phyloP scores from a whole-genome alignment of 2,797 vertebrate genomes.

The Saxicola maurus region DNA sequence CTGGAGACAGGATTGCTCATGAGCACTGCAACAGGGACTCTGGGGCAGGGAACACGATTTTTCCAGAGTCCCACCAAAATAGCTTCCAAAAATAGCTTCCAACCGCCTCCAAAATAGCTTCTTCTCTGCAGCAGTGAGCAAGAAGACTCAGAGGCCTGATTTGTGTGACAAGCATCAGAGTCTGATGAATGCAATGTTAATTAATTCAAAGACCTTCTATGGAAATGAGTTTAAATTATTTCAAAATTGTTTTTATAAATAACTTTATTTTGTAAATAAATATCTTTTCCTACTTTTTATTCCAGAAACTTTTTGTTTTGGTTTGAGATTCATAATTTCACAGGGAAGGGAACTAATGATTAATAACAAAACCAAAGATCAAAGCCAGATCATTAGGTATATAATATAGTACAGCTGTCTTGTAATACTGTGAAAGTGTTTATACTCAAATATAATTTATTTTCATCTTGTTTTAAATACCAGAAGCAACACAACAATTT shows the following conservation, averaged over 20 bases:
- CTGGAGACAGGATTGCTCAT: background rate
- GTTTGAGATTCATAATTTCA: background rate
- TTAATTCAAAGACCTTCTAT: background rate
- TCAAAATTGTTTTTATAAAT: background rate
- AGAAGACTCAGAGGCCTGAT: background rate
- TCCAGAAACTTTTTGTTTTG: background rate
- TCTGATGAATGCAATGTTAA: background rate
- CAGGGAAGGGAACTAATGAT: background rate
- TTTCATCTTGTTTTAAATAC: background rate
- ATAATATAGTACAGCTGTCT: background rate
- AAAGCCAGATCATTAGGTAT: background rate
- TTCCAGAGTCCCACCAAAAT: background rate
- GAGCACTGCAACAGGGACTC: background rate
- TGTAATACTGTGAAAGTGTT: background rate
- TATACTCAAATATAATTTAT: background rate
- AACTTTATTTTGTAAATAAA: background rate
- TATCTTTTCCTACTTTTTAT: background rate
- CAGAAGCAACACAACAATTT: background rate
- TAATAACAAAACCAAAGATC: background rate
- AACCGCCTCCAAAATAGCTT: background rate
- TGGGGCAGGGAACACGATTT: fast-evolving
- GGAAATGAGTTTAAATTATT: background rate
- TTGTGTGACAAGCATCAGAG: background rate
- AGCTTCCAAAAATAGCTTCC: background rate
- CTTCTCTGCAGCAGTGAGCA: background rate